phyloP scores from a whole-genome alignment of 2,888 invertebrate genomes.

The Cataglyphis albicans region DNA sequence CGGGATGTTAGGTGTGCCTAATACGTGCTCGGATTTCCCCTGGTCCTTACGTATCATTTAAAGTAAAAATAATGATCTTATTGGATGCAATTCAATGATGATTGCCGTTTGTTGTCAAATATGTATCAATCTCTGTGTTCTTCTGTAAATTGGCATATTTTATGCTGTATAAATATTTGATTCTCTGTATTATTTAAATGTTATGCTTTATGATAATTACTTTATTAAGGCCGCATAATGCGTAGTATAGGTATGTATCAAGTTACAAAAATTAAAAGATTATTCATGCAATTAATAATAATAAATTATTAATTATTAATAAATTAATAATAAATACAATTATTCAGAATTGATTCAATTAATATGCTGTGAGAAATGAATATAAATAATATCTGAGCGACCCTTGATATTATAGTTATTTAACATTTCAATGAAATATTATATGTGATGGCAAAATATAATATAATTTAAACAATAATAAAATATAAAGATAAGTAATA shows the following conservation, averaged over 20 bases:
- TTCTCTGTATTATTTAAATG: slow-evolving; percentile 7
- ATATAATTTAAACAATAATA: slow-evolving; percentile 2
- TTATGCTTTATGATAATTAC: slow-evolving; percentile 14
- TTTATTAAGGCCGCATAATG: slow-evolving; percentile 44
- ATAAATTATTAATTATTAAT: background rate
- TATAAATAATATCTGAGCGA: slow-evolving; percentile 24
- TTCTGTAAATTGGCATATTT: background rate
- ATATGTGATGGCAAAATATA: background rate
- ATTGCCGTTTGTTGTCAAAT: background rate
- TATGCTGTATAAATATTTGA: too few relatives aligned
- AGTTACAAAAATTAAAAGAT: slow-evolving; percentile 45
- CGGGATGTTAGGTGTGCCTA: background rate
- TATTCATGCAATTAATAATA: slow-evolving; percentile 37
- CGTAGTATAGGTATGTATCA: background rate
- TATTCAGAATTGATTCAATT: slow-evolving; percentile 37
- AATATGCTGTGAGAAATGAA: slow-evolving; percentile 23
- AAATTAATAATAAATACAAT: slow-evolving; percentile 3
- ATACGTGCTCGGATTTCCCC: background rate
- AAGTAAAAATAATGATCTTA: background rate
- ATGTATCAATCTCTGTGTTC: background rate
- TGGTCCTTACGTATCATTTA: background rate
- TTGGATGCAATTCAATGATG: background rate
- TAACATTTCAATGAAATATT: slow-evolving; percentile 25
- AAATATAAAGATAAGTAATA: slow-evolving; percentile 2
- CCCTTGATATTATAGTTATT: background rate